A percentile compares a stretch with the other conserved stretches of the same genome.
Evolutionary conservation across 2,888 invertebrate genomes (phyloP).

Genomic region (Cosmorhoe ocellata): DNA sequence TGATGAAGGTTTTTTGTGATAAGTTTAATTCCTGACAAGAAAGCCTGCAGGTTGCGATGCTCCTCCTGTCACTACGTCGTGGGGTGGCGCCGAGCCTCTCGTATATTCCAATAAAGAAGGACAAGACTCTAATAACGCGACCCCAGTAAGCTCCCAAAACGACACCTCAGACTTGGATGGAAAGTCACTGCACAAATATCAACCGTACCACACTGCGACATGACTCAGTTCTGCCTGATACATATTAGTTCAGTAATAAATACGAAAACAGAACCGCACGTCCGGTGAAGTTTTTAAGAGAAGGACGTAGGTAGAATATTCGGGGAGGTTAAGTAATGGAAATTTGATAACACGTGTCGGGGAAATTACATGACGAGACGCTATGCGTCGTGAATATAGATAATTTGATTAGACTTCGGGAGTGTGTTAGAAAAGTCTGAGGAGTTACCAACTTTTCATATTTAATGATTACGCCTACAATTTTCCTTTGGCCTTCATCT

Average conservation of each 20-base stretch:
- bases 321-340: constrained; percentile 54
- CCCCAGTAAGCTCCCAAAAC: constrained; percentile 70
- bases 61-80: constrained; percentile 24
- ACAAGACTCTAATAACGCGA: constrained; percentile 72
- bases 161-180: constrained; percentile 61
- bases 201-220: constrained; percentile 36
- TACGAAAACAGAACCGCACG: constrained; percentile 65
- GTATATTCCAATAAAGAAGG: constrained; percentile 75
- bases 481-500: constrained; percentile 4
- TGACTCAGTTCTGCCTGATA: constrained; percentile 26
- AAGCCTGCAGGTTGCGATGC: constrained; percentile 8
- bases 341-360: constrained; percentile 58
- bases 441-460: constrained; percentile 18
- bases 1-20: constrained; percentile 8
- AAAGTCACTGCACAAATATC: constrained; percentile 42
- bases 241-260: constrained; percentile 50
- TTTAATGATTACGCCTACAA: constrained; percentile 19
- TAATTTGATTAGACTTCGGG: constrained; percentile 43
- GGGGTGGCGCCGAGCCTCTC: constrained; percentile 47
- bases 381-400: constrained; percentile 52
- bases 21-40: constrained; percentile 14
- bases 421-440: constrained; percentile 18
- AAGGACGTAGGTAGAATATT: constrained; percentile 60
- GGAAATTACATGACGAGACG: constrained; percentile 39
- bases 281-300: constrained; percentile 66